Base-by-base conservation (phyloP, 2,113 vertebrate genomes). In the Dipodomys merriami region DNA sequence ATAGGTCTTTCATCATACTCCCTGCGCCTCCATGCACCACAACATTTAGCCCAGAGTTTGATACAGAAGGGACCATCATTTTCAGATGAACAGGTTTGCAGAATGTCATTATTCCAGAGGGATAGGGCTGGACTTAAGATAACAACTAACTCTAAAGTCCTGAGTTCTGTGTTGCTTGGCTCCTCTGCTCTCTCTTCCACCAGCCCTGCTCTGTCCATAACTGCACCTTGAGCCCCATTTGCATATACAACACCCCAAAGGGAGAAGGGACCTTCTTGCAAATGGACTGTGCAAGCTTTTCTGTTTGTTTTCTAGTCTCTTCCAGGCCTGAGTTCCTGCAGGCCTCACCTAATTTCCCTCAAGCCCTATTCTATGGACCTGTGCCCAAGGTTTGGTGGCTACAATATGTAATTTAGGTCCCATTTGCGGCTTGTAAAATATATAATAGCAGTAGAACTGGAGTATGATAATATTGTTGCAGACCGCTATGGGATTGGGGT, bases 331-430 rank as follows among this genome's bases (percentile, higher is more conserved):
- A 86, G 27, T 83, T 94, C 85, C 79, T 74, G 90, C 73, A 79
- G 67, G 74, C 82, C 94, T 95, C 69, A 73, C 90, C 87, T 95
- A 85, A 95, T 95, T 95, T 89, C 94, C 95, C 84, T 83, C n/a
- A n/a, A 90, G 90, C 65, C 86, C 85, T 93, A 33, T 84, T 96
- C 92, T 95, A 60, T 93, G 88, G 92, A 87, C 44, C 88, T 30
- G 4, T 90, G 82, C 90, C 93, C 12, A 46, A 93, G 65, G 35
- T 87, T 96, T 95, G 79, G 94, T 95, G 94, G 95, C 93, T 90
- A 62, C 12, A 74, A 67, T 95, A 64, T 95, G 16, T 96, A 96
- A 96, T 95, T 96, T 95, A 88, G 94, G 77, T 53, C 74, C 85
- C 73, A 72, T 90, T 88, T 96, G 96, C 0, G 85, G 95, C 94